These are phyloP conservation scores for Monochamus alternatus DNA, from an alignment of 2,888 invertebrate genomes.

Conservation along the genomic window DNA sequence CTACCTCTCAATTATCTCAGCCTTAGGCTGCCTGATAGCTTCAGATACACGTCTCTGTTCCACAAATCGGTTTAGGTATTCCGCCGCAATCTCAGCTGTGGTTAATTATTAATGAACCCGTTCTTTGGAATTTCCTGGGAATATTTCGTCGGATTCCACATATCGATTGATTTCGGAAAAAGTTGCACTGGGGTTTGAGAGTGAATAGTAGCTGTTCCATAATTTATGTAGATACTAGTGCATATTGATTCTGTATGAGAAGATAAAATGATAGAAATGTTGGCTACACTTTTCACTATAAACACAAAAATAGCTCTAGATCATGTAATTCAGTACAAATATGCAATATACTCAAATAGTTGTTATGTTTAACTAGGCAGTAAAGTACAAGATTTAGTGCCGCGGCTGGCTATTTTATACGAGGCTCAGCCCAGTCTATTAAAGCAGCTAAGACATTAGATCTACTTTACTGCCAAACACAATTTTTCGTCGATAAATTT, in stretches of 20 bases:
- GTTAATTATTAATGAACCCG: conserved; percentile 16
- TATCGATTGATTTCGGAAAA: conserved; percentile 2
- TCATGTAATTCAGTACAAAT: too few relatives aligned
- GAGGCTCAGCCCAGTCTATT: too few relatives aligned
- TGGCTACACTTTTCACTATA: not conserved
- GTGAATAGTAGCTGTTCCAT: not conserved
- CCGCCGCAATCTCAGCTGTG: conserved; percentile 10
- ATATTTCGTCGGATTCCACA: conserved; percentile 11
- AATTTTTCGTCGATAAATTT: too few relatives aligned
- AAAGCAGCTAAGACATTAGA: too few relatives aligned
- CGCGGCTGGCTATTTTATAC: too few relatives aligned
- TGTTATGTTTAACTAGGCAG: too few relatives aligned
- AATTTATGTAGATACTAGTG: conserved; percentile 2
- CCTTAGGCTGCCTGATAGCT: not conserved
- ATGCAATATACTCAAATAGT: too few relatives aligned
- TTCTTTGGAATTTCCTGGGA: not conserved
- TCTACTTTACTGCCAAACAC: too few relatives aligned
- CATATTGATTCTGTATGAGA: not conserved
- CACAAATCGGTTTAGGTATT: conserved; percentile 12
- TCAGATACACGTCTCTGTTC: not conserved
- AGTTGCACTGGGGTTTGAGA: not conserved
- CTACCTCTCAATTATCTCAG: not conserved
- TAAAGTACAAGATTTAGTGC: too few relatives aligned
- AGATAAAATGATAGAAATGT: not conserved
- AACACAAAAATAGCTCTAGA: not conserved